phyloP scores from a whole-genome alignment of 37 sponge, comb jelly and placozoan genomes.

The Spongilla lacustris region DNA sequence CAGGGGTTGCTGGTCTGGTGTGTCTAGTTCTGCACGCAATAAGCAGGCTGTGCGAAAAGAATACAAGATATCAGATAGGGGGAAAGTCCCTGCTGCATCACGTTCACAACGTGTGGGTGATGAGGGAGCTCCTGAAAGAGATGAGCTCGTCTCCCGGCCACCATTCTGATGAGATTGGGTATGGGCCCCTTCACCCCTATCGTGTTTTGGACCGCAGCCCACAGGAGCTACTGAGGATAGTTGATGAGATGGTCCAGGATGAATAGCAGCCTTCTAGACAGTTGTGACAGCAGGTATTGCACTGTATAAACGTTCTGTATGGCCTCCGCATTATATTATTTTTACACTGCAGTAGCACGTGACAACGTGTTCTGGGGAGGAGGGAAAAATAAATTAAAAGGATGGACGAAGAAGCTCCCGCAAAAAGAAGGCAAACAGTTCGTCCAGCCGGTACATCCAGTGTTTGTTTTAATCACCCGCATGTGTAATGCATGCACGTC shows the following conservation, averaged over 20 bases:
- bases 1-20: slow-evolving; percentile 58
- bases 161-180: slow-evolving; percentile 59
- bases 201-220: slow-evolving; percentile 36
- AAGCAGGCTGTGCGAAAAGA: slow-evolving; percentile 2
- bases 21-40: slow-evolving; percentile 42
- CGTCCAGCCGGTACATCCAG: not conserved
- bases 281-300: too few species aligned
- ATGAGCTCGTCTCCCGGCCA: slow-evolving; percentile 48
- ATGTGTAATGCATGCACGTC: not conserved
- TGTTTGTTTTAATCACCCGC: not conserved
- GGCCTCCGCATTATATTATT: too few species aligned
- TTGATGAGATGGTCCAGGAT: slow-evolving; percentile 47
- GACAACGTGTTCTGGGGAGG: not conserved
- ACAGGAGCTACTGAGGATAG: slow-evolving; percentile 39
- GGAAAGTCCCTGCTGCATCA: slow-evolving; percentile 11
- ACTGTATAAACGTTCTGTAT: too few species aligned
- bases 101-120: slow-evolving; percentile 51
- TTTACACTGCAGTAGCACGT: not conserved
- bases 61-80: not conserved
- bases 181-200: slow-evolving; percentile 44
- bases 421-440: not conserved
- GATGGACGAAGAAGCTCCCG: not conserved
- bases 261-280: slow-evolving; percentile 19
- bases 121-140: slow-evolving; percentile 56
- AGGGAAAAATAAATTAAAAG: not conserved